Evolutionary conservation across 2,113 vertebrate genomes (phyloP).

Genomic region (Ictidomys tridecemlineatus): DNA sequence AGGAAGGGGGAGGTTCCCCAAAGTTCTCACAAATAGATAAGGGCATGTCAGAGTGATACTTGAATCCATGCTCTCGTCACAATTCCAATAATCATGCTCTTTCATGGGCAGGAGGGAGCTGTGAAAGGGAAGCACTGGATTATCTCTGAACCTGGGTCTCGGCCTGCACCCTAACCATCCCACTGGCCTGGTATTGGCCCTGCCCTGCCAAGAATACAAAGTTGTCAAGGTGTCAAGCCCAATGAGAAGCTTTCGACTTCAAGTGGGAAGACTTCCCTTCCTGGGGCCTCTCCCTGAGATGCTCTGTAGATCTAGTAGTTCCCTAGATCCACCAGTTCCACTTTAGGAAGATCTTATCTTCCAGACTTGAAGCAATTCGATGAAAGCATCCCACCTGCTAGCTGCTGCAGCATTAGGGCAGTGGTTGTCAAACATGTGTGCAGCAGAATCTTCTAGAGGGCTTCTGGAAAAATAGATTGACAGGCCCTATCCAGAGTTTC

Average conservation of each 20-base stretch:
- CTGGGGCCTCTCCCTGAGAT: not conserved
- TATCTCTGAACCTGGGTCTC: not conserved
- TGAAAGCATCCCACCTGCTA: not conserved
- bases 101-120: not conserved
- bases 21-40: not conserved
- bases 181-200: not conserved
- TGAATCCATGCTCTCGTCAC: not conserved
- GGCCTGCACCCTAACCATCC: not conserved
- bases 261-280: not conserved
- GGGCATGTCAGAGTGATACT: not conserved
- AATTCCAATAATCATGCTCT: not conserved
- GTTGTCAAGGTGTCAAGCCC: not conserved
- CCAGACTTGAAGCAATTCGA: not conserved
- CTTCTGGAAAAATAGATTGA: not conserved
- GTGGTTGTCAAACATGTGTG: not conserved
- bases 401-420: not conserved
- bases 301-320: not conserved
- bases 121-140: not conserved
- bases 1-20: conserved; percentile 20
- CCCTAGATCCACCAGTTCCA: not conserved
- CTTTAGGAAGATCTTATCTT: not conserved
- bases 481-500: not conserved
- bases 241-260: not conserved
- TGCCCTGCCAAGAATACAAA: not conserved
- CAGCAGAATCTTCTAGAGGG: not conserved